phyloP scores from a whole-genome alignment of 2,113 vertebrate genomes.

The Scolopax mira region DNA sequence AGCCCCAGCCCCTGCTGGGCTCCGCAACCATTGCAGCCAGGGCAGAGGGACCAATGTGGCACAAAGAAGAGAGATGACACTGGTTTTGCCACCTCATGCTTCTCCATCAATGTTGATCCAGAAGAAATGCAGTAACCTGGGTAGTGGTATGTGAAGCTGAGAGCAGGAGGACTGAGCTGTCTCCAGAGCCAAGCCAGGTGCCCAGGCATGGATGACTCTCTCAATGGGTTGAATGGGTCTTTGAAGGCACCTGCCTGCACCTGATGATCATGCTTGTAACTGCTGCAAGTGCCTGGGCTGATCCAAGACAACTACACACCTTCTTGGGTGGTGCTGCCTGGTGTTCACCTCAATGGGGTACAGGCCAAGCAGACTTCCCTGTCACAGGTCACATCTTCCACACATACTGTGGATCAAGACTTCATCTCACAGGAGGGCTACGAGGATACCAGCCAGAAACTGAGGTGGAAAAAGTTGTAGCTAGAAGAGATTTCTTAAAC shows the following conservation, averaged over 20 bases:
- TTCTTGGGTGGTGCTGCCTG: not conserved
- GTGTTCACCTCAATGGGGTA: not conserved
- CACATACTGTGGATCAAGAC: not conserved
- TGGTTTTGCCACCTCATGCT: rapidly evolving
- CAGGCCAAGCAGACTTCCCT: too few species aligned
- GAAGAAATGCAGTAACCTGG: not conserved
- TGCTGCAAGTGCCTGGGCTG: rapidly evolving
- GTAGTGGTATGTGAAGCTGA: not conserved
- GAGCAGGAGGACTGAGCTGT: not conserved
- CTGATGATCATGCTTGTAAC: not conserved
- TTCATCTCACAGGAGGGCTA: not conserved
- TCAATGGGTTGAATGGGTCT: rapidly evolving
- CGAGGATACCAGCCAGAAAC: not conserved
- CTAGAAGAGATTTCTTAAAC: not conserved
- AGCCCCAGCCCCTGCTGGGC: not conserved
- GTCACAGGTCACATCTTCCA: not conserved
- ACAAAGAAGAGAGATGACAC: not conserved
- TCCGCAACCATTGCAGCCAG: not conserved
- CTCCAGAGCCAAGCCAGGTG: not conserved
- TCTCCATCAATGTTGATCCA: rapidly evolving
- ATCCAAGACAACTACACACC: too few species aligned
- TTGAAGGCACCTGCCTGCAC: not conserved
- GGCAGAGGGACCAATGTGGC: not conserved
- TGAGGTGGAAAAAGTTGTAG: not conserved
- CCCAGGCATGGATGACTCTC: rapidly evolving